Evolutionary conservation across 2,888 invertebrate species (phyloP).

Genomic region (Sphinx pinastri): DNA sequence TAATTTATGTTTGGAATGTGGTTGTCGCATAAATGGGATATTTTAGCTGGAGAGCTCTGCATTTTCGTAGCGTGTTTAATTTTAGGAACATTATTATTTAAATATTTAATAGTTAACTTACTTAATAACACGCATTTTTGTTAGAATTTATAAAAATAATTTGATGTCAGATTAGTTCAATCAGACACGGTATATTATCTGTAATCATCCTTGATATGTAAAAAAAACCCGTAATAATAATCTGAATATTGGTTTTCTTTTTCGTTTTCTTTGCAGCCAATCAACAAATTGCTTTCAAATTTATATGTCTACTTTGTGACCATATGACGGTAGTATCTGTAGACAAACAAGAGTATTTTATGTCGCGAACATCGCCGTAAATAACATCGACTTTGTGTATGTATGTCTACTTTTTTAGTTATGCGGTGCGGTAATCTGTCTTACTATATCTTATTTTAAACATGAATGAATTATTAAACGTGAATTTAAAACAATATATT

Average conservation of each 20-base stretch:
- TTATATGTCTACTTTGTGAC: neutral
- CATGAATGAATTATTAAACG: too few species aligned
- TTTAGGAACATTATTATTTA: too few species aligned
- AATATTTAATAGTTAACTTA: too few species aligned
- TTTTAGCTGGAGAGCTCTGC: neutral
- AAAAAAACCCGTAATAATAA: neutral
- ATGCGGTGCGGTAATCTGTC: too few species aligned
- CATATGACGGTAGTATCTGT: neutral
- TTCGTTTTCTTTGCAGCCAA: neutral
- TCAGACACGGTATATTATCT: neutral
- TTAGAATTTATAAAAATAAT: too few species aligned
- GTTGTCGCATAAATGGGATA: neutral
- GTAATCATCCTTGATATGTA: too few species aligned
- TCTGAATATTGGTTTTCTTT: neutral
- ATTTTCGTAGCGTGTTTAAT: neutral
- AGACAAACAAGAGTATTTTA: neutral
- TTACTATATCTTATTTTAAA: too few species aligned
- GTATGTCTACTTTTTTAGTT: neutral
- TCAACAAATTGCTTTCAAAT: neutral
- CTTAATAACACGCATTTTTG: too few species aligned
- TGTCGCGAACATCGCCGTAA: neutral
- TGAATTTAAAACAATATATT: too few species aligned
- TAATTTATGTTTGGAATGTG: slow-evolving; percentile 12
- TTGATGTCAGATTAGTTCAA: neutral
- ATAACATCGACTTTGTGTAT: neutral